Conservation (phyloP, 1,140 invertebrate species). For the Asbolus verrucosus region DNA sequence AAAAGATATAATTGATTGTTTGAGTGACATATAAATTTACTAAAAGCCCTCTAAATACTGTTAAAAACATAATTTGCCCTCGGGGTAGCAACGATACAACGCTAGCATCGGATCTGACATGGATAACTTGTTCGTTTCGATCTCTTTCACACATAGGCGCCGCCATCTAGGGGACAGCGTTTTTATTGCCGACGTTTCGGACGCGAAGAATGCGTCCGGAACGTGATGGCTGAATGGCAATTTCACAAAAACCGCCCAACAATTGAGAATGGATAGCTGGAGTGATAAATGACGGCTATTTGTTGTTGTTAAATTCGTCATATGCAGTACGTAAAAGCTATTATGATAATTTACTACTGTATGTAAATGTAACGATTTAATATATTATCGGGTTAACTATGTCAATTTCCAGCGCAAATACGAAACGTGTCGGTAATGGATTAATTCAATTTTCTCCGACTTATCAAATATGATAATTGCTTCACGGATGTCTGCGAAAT, state of each 20-base stretch:
- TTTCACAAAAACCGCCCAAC: slow-evolving; percentile 17
- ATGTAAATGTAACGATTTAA: slow-evolving; percentile 40
- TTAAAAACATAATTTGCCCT: background rate
- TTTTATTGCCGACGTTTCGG: too few relatives aligned
- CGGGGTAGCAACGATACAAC: background rate
- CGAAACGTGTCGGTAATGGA: too few relatives aligned
- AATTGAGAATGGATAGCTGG: too few relatives aligned
- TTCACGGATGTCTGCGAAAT: too few relatives aligned
- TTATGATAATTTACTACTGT: slow-evolving; percentile 43
- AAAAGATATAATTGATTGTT: slow-evolving; percentile 33
- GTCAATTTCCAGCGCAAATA: slow-evolving; percentile 8
- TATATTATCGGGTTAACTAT: slow-evolving; percentile 28
- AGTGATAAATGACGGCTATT: slow-evolving; percentile 38
- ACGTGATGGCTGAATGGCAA: too few relatives aligned
- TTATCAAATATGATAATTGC: too few relatives aligned
- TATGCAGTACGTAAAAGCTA: slow-evolving; percentile 28
- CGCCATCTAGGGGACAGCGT: too few relatives aligned
- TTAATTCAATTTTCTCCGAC: too few relatives aligned
- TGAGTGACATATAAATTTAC: background rate
- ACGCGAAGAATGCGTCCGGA: slow-evolving; percentile 18
- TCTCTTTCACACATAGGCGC: too few relatives aligned
- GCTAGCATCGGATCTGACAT: too few relatives aligned
- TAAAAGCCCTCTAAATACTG: slow-evolving; percentile 15
- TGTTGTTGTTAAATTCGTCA: slow-evolving; percentile 36
- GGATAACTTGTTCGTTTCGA: too few relatives aligned